Base-by-base conservation (phyloP, 2,113 vertebrate genomes). In the Seriola quinqueradiata region DNA sequence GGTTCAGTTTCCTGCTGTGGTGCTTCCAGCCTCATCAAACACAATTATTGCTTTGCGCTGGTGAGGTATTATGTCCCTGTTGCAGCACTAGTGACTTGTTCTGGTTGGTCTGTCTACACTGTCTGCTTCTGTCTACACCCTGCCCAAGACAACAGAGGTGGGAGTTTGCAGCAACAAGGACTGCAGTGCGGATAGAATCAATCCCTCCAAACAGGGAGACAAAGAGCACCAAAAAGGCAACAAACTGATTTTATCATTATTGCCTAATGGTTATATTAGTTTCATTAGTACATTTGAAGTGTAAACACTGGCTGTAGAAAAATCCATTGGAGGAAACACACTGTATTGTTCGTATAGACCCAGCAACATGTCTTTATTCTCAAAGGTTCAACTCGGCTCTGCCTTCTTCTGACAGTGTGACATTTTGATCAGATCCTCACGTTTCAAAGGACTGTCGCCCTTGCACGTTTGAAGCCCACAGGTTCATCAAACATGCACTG, bases 401-500 rank as follows among this genome's bases (percentile, higher is more conserved):
- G 64, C 36, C 63, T 70, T 57, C 75, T 57, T 70, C 58, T 83
- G 84, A 81, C 75, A 70, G 54, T 7, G 60, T 83, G 91, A 90
- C 83, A 87, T 90, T 92, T 85, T 81, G 77, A 89, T 86, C 76
- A 68, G 69, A 75, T 86, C 75, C 70, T 81, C 40, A 54, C 76
- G 69, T 82, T 90, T 89, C 87, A 90, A 86, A 89, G 82, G 38
- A 34, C 55, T 8, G 74, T 68, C 60, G 70, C 55, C 77, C 54
- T 13, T 79, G 69, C 42, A 36, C 57, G 81, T 86, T 87, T 89
- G 91, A 92, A 89, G 87, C 81, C 73, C 87, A 84, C 82, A 65
- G 59, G 13, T 71, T 70, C 57, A 68, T 84, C 82, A 72, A 55
- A 75, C 70, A 60, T 2, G 32, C 44, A 91, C 76, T 44, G 79